These are phyloP conservation scores for Peromyscus californicus DNA, from an alignment of 2,113 vertebrate species.

Conservation along the genomic window DNA sequence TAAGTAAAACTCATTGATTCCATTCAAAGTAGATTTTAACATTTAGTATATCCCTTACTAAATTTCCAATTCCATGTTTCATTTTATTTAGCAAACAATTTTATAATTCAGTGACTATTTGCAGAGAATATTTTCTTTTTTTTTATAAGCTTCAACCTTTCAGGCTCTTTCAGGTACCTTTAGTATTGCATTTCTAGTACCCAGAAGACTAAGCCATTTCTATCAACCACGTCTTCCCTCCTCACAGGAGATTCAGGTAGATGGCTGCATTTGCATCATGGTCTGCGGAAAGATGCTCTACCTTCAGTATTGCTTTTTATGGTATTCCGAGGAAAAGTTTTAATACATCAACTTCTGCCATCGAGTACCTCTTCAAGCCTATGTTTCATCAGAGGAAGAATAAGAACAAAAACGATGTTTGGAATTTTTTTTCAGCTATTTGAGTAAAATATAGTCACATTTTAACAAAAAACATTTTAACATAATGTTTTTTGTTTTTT, in stretches of 20 bases:
- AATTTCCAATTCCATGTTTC: constrained; percentile 26
- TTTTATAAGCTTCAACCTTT: background rate
- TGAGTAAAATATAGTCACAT: background rate
- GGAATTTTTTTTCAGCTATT: background rate
- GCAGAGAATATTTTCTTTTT: constrained; percentile 24
- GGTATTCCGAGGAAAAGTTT: background rate
- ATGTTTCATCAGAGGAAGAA: background rate
- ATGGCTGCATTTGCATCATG: background rate
- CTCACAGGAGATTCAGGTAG: background rate
- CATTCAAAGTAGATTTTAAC: background rate
- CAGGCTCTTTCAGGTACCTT: background rate
- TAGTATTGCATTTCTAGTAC: constrained; percentile 41
- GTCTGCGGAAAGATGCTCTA: background rate
- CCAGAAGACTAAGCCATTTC: constrained; percentile 33
- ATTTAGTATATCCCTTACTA: background rate
- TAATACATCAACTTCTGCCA: background rate
- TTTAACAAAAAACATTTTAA: background rate
- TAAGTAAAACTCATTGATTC: background rate
- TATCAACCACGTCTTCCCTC: background rate
- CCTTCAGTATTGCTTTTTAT: background rate
- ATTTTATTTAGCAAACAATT: background rate
- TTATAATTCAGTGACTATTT: constrained; percentile 26
- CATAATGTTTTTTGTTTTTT: too few relatives aligned
- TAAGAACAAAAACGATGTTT: background rate
- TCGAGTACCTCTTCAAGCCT: background rate